Conservation (phyloP, 2,113 vertebrate species). For the Butastur rufipennis region DNA sequence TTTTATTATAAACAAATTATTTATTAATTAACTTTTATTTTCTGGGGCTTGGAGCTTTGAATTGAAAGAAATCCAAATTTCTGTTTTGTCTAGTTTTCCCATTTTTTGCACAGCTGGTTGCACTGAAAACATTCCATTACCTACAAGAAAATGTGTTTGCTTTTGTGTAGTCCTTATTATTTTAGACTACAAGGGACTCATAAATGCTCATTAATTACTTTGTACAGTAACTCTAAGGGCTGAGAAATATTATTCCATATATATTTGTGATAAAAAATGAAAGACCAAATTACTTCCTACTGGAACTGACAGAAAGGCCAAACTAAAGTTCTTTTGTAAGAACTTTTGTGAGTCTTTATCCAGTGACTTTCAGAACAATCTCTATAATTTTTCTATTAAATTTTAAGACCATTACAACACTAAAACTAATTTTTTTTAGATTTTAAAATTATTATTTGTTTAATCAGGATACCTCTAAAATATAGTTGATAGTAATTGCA, state of each 20-base stretch:
- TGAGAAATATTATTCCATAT: background rate
- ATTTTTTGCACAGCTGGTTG: background rate
- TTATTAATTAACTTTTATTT: background rate
- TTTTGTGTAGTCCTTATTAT: background rate
- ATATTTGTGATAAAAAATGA: background rate
- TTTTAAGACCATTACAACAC: background rate
- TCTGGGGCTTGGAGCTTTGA: background rate
- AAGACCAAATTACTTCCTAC: background rate
- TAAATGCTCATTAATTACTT: background rate
- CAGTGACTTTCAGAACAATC: background rate
- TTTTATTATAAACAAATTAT: background rate
- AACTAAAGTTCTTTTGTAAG: background rate
- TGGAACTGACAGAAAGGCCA: background rate
- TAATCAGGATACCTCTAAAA: background rate
- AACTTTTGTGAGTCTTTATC: background rate
- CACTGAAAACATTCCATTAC: background rate
- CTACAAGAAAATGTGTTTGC: background rate
- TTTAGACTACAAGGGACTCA: background rate
- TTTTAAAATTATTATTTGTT: background rate
- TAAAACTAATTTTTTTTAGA: accelerated
- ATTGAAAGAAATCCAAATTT: background rate
- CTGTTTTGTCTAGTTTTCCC: background rate
- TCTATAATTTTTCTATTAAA: accelerated
- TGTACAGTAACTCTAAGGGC: background rate
- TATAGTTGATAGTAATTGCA: background rate